Evolutionary conservation across 2,113 vertebrate genomes (phyloP), one percentile per base, ranked within the genome.

Genomic region (Neopipo cinnamomea): DNA sequence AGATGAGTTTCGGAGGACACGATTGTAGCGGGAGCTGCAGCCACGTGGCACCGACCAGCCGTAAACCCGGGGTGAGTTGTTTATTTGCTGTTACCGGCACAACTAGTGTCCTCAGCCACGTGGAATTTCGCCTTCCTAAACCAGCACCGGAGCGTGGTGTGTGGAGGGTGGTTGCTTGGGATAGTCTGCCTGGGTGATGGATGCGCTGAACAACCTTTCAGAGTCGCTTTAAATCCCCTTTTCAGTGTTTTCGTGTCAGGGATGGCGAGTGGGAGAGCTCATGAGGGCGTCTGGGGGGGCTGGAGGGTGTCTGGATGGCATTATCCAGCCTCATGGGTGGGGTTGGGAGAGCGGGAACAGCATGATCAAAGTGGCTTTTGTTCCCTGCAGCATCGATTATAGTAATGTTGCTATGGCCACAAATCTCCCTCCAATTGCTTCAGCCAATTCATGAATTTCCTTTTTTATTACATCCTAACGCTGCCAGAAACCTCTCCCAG

Each of bases 381-480:
- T 96, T 96, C 76, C 79, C 44, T 49, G 65, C 92, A 58, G 83
- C 56, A 47, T 13, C 74, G 79, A 71, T 95, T 74, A 35, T 37
- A 78, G 93, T 91, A 93, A 91, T 75, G 95, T 93, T 97, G 96
- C 96, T 97, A 91, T 97, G 96, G 86, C 86, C 96, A 94, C 96
- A 94, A 81, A 92, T 95, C 92, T 91, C 81, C 73, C 70, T 78
- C 76, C 90, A 72, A 87, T 73, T 91, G 76, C 95, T 81, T 91
- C 95, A 97, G 95, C 95, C 83, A 87, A 89, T 93, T 95, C 86
- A 78, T 78, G 76, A 82, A 78, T 95, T 91, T 85, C 73, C 56
- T 68, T 86, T 86, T 84, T 95, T 93, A 92, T 96, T 95, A 49
- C 72, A 61, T 78, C 72, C 76, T 75, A 58, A 78, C 62, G 4